Conservation (phyloP, 2,113 vertebrate species). For the Bufo bufo region DNA sequence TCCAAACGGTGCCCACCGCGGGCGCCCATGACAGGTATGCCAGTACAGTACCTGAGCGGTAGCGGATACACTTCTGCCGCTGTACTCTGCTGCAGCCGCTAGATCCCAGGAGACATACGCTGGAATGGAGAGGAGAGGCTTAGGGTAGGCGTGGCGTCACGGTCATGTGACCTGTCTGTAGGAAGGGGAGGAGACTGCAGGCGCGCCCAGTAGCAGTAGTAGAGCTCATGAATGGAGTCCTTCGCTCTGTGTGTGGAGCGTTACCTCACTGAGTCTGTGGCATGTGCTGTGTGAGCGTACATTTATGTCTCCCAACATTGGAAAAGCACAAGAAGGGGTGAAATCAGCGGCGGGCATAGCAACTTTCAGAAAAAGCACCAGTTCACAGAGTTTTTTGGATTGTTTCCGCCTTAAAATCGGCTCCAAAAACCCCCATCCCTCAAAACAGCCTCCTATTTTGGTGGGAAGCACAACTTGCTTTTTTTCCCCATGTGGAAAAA, state of each 20-base stretch:
- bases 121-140: not conserved
- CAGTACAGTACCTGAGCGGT: not conserved
- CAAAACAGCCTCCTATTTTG: too few species aligned
- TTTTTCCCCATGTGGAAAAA: too few species aligned
- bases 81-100: not conserved
- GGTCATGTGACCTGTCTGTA: not conserved
- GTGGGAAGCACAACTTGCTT: too few species aligned
- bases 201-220: not conserved
- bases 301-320: too few species aligned
- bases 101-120: not conserved
- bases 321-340: too few species aligned
- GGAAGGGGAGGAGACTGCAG: not conserved
- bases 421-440: too few species aligned
- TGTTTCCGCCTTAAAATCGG: too few species aligned
- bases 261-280: too few species aligned
- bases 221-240: not conserved
- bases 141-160: not conserved
- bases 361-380: too few species aligned
- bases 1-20: too few species aligned
- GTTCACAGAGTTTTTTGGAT: too few species aligned
- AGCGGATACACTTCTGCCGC: not conserved
- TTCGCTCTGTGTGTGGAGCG: not conserved
- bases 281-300: not conserved
- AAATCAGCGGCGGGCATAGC: too few species aligned
- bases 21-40: not conserved